Conservation (phyloP, 1,140 invertebrate species). For the Plutomurus gul region DNA sequence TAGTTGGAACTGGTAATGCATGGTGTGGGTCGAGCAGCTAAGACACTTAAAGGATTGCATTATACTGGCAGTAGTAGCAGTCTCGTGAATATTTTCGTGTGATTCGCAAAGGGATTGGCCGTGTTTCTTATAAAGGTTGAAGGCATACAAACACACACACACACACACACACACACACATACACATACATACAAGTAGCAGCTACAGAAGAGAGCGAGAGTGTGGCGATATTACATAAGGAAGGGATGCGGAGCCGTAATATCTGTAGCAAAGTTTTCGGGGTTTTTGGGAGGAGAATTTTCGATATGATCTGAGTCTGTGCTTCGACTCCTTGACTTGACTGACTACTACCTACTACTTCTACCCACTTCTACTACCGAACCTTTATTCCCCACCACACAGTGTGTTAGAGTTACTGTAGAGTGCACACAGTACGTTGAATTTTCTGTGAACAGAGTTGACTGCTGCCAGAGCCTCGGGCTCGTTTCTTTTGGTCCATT, state of each 20-base stretch:
- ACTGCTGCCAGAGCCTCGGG: neutral
- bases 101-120: neutral
- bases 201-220: neutral
- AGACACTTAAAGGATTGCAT: no score
- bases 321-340: neutral
- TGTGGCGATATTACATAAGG: constrained; percentile 14
- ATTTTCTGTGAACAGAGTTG: neutral
- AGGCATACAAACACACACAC: neutral
- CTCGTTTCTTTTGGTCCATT: constrained; percentile 26
- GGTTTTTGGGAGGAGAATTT: constrained; percentile 20
- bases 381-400: no score
- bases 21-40: neutral
- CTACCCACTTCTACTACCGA: neutral
- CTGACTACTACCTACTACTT: neutral
- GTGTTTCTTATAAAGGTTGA: neutral
- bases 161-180: neutral
- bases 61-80: no score
- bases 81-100: neutral
- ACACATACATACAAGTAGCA: neutral
- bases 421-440: neutral
- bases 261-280: constrained; percentile 26
- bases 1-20: neutral
- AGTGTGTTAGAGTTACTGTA: no score
- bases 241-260: constrained; percentile 8
- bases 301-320: constrained; percentile 13